These are phyloP conservation scores for Morbakka virulenta DNA, from an alignment of 30 jellyfish, hydroid and myxozoan genomes.

Conservation along the genomic window DNA sequence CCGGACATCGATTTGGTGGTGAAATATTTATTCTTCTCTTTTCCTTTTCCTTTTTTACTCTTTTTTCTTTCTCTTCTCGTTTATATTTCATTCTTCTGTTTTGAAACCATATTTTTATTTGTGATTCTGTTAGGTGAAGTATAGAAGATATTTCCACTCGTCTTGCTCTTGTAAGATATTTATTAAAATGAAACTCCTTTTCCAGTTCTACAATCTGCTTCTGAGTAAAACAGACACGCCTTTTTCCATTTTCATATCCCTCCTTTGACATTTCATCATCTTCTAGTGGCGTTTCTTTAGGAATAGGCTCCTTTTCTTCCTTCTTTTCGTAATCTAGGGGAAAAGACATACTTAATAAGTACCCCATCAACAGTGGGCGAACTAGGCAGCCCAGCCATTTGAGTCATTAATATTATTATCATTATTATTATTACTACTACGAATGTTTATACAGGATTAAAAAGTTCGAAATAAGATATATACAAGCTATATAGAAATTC, in stretches of 20 bases:
- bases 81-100: slow-evolving; percentile 91
- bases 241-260: slow-evolving; percentile 38
- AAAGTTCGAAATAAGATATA: no score
- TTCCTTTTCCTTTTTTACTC: slow-evolving; percentile 50
- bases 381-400: no score
- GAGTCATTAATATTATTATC: no score
- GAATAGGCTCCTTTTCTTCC: background rate
- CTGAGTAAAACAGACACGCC: slow-evolving; percentile 87
- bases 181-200: slow-evolving; percentile 82
- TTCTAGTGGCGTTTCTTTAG: background rate
- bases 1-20: slow-evolving; percentile 77
- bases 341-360: background rate
- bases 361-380: no score
- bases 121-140: slow-evolving; percentile 67
- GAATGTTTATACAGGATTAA: no score
- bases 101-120: slow-evolving; percentile 86
- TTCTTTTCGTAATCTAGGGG: background rate
- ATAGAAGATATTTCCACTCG: slow-evolving; percentile 74
- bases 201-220: slow-evolving; percentile 92
- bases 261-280: slow-evolving; percentile 2
- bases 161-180: slow-evolving; percentile 79
- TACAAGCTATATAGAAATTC: no score
- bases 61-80: slow-evolving; percentile 79
- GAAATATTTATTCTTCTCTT: slow-evolving; percentile 30
- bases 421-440: no score